Evolutionary conservation across 2,888 invertebrate genomes (phyloP).

Genomic region (Oeneis ivallda): DNA sequence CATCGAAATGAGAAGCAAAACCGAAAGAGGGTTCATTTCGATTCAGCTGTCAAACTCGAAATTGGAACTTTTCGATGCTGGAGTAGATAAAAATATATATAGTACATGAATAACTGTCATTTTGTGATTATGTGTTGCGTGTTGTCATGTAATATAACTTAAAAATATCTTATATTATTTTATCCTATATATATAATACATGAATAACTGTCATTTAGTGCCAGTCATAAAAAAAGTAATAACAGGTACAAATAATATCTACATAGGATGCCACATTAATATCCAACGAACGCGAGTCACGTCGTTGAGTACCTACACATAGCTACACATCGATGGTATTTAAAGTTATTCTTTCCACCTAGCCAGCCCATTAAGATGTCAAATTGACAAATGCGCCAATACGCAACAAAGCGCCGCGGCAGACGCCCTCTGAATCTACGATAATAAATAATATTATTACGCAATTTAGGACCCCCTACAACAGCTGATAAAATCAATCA

Average conservation of each 20-base stretch:
- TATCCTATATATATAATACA: neutral
- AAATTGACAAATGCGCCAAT: constrained; percentile 51
- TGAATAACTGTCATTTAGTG: constrained; percentile 16
- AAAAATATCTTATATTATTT: neutral
- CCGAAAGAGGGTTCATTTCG: no score
- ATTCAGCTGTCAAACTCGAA: no score
- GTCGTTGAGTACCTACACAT: constrained; percentile 21
- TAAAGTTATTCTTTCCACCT: constrained; percentile 38
- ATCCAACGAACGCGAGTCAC: constrained; percentile 21
- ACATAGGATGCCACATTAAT: constrained; percentile 19
- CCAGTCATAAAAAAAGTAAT: constrained; percentile 25
- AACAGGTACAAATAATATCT: constrained; percentile 28
- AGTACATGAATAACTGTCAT: constrained; percentile 2
- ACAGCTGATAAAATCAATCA: constrained; percentile 1
- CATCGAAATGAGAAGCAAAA: no score
- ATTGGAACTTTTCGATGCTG: no score
- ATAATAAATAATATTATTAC: constrained; percentile 37
- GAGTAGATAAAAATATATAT: no score
- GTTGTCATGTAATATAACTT: neutral
- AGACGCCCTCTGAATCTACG: constrained; percentile 49
- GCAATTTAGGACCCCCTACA: constrained; percentile 20
- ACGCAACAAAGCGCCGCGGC: constrained; percentile 44
- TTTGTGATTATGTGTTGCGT: no score
- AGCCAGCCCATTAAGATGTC: constrained; percentile 46
- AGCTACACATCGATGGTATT: constrained; percentile 24